Percentiles rank a stretch among this genome's conserved stretches.
These are phyloP conservation scores for Python bivittatus DNA, from an alignment of 2,113 vertebrate species.

Conservation along the genomic window DNA sequence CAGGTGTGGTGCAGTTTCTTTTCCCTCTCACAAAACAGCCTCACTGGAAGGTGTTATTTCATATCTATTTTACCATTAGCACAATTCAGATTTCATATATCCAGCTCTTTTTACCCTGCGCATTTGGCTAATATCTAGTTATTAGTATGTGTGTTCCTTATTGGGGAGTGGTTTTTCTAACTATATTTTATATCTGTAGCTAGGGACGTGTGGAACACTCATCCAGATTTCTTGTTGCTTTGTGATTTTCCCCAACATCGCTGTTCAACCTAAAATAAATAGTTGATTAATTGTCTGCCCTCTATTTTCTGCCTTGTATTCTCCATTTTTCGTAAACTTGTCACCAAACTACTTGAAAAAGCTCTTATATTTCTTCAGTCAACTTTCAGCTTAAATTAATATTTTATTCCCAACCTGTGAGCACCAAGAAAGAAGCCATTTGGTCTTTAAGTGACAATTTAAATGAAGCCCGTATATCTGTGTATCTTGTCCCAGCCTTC, in stretches of 20 bases:
- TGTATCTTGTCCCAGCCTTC: background rate
- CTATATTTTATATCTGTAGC: background rate
- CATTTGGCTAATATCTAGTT: background rate
- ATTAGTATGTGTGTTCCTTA: background rate
- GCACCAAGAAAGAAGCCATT: background rate
- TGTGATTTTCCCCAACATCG: too few relatives aligned
- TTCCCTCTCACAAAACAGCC: background rate
- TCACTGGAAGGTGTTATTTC: background rate
- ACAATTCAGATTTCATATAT: background rate
- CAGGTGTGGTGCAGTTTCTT: background rate
- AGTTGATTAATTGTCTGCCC: background rate
- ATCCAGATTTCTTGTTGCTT: background rate
- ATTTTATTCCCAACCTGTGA: background rate
- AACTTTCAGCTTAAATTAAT: background rate
- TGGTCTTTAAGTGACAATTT: background rate
- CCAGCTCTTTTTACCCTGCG: background rate
- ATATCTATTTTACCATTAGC: background rate
- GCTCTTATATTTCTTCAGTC: background rate
- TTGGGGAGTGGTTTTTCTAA: background rate
- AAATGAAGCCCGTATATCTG: constrained; percentile 6
- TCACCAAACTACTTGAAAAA: background rate
- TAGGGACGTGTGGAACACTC: background rate
- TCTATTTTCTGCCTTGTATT: background rate
- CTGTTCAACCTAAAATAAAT: background rate
- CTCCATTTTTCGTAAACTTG: background rate